Evolutionary conservation across 2,113 vertebrate genomes (phyloP).

Genomic region (Neodontobutis hainanensis): DNA sequence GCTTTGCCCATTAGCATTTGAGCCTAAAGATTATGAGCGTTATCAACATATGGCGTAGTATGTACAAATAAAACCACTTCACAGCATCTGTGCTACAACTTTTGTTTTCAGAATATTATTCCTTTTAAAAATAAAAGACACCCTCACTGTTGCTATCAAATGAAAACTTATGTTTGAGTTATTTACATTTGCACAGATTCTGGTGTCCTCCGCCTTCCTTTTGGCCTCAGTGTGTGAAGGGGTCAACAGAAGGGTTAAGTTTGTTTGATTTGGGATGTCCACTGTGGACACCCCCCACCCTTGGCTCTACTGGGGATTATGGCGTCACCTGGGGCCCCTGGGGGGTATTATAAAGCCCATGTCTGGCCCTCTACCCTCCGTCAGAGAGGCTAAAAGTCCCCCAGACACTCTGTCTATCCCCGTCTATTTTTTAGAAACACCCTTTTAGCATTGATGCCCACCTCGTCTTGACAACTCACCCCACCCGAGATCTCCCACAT

Average conservation of each 20-base stretch:
- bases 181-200: background rate
- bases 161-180: background rate
- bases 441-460: constrained; percentile 68
- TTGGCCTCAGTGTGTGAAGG: constrained; percentile 25
- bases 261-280: constrained; percentile 74
- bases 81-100: constrained; percentile 10
- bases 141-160: background rate
- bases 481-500: constrained; percentile 55
- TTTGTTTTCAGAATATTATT: background rate
- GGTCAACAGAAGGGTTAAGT: constrained; percentile 58
- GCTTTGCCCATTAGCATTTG: constrained; percentile 49
- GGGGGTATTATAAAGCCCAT: constrained; percentile 79
- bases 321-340: constrained; percentile 74
- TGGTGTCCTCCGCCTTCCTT: constrained; percentile 13
- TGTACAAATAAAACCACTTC: constrained; percentile 28
- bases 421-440: constrained; percentile 62
- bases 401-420: constrained; percentile 69
- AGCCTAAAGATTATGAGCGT: constrained; percentile 43
- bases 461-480: constrained; percentile 65
- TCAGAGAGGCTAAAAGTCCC: constrained; percentile 80
- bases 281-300: constrained; percentile 51
- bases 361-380: constrained; percentile 73
- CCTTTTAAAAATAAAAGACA: constrained; percentile 2
- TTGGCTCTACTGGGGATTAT: constrained; percentile 71
- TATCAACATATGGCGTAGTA: constrained; percentile 57